A percentile compares a stretch with the other conserved stretches of the same genome.
These are phyloP conservation scores for Coracopsis vasa DNA, from an alignment of 2,113 vertebrate species.

Conservation along the genomic window DNA sequence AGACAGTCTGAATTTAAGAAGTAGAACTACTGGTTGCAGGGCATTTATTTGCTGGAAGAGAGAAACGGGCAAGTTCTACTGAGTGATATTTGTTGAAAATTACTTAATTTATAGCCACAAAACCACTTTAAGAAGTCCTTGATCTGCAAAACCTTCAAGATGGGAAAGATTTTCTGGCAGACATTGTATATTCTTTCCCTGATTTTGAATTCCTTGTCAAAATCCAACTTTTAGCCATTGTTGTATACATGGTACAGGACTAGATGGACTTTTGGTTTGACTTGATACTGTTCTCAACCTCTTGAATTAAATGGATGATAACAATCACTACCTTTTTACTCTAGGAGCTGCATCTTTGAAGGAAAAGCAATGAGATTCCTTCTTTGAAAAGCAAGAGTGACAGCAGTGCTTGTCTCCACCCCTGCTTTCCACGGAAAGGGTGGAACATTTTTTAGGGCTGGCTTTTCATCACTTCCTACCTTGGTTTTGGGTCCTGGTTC, in stretches of 20 bases:
- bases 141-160: not conserved
- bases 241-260: not conserved
- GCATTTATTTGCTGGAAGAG: not conserved
- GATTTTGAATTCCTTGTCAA: not conserved
- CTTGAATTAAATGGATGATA: not conserved
- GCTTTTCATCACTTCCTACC: not conserved
- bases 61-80: not conserved
- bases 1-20: not conserved
- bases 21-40: not conserved
- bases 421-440: not conserved
- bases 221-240: not conserved
- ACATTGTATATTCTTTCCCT: not conserved
- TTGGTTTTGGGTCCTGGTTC: not conserved
- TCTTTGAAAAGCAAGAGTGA: not conserved
- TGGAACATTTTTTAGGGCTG: not conserved
- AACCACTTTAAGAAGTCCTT: not conserved
- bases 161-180: not conserved
- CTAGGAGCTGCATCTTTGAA: not conserved
- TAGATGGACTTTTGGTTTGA: not conserved
- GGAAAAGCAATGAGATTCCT: not conserved
- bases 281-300: not conserved
- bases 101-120: not conserved
- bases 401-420: not conserved
- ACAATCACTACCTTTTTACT: not conserved
- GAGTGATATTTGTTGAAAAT: not conserved